Evolutionary conservation across 2,888 invertebrate genomes (phyloP), one percentile per base, ranked within the genome.

Genomic region (Zygogramma bicolorata): DNA sequence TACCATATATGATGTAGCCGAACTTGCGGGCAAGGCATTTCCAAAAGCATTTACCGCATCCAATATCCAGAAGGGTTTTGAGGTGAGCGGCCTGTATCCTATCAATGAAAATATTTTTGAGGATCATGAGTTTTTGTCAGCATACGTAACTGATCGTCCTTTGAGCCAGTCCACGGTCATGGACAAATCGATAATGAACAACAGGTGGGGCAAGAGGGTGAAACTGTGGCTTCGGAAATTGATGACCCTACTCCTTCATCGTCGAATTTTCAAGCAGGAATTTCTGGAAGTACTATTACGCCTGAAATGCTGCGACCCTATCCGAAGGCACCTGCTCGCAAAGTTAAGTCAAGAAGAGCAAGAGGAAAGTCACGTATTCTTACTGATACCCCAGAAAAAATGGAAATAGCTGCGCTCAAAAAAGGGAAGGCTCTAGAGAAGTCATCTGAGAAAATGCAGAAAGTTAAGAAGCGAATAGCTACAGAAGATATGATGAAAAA

Each of bases 1-100:
- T 29, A 70, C 77, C 13, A 66, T 79, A 5, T 77, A 77, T 38
- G 71, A 80, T 46, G 49, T 80, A 10, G 75, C 75, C 13, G 72
- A 73, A 49, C 40, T 72, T 38, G 68, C 75, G 27, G 77, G 76
- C 15, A 74, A 70, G 29, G 70, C 77, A 34, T 79, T 67, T 77
- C 72, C 74, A 40, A 53, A 65, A 22, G 77, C 77, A 22, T 75
- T 79, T 58, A 79, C 78, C 2, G 18, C 74, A 58, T 38, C 57
- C 8, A 78, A 79, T 59, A 40, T 40, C 40, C 40, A n/a, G 46
- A 63, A 67, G 8, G 75, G 75, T 25, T 77, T 77, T 70, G 58
- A 63, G 60, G 74, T 73, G 53, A 65, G 59, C 38, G 75, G 72
- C 46, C 68, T 76, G 53, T 71, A 67, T 73, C 75, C 76, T 7